Evolutionary conservation across 2,888 invertebrate genomes (phyloP), one percentile per base, ranked within the genome.

Genomic region (Metallyticus violacea): DNA sequence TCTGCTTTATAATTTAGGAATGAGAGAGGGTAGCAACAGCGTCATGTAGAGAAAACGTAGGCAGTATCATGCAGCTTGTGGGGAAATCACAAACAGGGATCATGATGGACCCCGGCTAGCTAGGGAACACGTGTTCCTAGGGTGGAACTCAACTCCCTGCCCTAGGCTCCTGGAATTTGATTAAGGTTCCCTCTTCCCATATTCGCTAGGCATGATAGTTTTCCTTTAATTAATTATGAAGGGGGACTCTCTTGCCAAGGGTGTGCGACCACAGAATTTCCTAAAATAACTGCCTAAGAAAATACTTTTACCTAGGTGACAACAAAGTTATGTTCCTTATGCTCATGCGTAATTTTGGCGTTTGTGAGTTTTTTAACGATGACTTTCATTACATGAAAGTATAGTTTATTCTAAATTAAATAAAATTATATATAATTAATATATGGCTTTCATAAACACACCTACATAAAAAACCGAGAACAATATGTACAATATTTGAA

Each of bases 211-310:
- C 26, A 22, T 22, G 7, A 6, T 27, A 22, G 26, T 30, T 76
- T 76, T 62, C 82, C 82, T 82, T 76, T 82, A 82, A 82, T 82
- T 82, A 82, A 82, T 82, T 26, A 26, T 27, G 26, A 62, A 4
- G 76, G 40, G 40, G 2, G 22, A 62, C 40, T 15, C 22, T 3
- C 40, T 62, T 62, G 1, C 40, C 22, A n/a, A n/a, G n/a, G n/a
- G n/a, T n/a, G n/a, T n/a, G n/a, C n/a, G n/a, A n/a, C n/a, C n/a
- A n/a, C n/a, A n/a, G n/a, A n/a, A n/a, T n/a, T n/a, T n/a, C n/a
- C n/a, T n/a, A n/a, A n/a, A n/a, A n/a, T n/a, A n/a, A n/a, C n/a
- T n/a, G n/a, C n/a, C n/a, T n/a, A n/a, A n/a, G n/a, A n/a, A n/a
- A n/a, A n/a, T n/a, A n/a, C n/a, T n/a, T n/a, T n/a, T n/a, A n/a